Percentiles rank a stretch among this genome's conserved stretches.
Conservation (phyloP, 2,888 invertebrate genomes). For the Dynastes grantii region DNA sequence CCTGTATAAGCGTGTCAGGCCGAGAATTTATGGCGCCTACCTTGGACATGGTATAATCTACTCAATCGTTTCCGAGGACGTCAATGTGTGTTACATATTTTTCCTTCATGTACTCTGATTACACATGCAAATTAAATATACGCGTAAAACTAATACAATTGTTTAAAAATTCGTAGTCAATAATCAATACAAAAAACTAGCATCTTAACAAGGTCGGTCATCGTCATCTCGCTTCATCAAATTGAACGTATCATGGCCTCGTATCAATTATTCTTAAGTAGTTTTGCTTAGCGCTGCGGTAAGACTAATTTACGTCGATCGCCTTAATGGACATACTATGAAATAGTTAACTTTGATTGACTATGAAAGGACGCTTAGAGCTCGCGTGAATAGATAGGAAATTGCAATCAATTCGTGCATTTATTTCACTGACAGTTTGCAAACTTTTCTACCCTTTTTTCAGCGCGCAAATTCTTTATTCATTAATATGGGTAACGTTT, state of each 20-base stretch:
- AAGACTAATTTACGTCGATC: slow-evolving; percentile 41
- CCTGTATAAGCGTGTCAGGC: too few species aligned
- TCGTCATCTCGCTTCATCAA: slow-evolving; percentile 18
- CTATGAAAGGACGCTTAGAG: slow-evolving; percentile 37
- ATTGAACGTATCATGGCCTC: slow-evolving; percentile 27
- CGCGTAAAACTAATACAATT: background rate
- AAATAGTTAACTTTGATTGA: slow-evolving; percentile 44
- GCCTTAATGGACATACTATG: slow-evolving; percentile 36
- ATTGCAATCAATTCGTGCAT: slow-evolving; percentile 42
- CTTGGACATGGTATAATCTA: too few species aligned
- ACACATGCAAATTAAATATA: background rate
- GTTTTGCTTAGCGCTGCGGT: slow-evolving; percentile 18
- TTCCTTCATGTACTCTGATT: too few species aligned
- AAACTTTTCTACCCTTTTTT: slow-evolving; percentile 7
- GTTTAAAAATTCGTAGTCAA: background rate
- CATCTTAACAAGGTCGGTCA: slow-evolving; percentile 30
- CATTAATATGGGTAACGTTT: slow-evolving; percentile 19
- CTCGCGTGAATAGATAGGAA: slow-evolving; percentile 31
- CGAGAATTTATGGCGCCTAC: too few species aligned
- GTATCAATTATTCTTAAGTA: slow-evolving; percentile 42
- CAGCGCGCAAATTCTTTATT: slow-evolving; percentile 13
- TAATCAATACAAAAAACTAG: slow-evolving; percentile 7
- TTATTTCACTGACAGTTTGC: slow-evolving; percentile 29
- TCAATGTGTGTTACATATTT: too few species aligned
- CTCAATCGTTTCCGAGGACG: too few species aligned